A percentile compares a stretch with the other conserved stretches of the same genome.
These are phyloP conservation scores for Peromyscus eremicus DNA, from an alignment of 2,797 vertebrate species.

Conservation along the genomic window DNA sequence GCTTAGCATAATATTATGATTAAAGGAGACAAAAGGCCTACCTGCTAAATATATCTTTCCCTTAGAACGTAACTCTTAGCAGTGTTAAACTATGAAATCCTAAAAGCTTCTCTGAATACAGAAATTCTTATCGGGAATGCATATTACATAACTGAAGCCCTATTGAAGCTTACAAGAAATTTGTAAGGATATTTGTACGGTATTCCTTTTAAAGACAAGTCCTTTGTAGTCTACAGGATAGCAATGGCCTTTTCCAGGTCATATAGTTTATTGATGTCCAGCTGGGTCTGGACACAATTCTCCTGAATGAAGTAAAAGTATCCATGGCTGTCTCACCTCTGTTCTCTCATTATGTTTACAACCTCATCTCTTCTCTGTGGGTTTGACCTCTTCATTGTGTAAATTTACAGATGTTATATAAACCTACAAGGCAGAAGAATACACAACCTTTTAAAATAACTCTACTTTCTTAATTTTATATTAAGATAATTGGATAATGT, in stretches of 20 bases:
- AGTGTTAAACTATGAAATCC: constrained; percentile 27
- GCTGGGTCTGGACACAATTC: not conserved
- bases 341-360: not conserved
- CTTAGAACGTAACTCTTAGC: constrained; percentile 29
- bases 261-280: not conserved
- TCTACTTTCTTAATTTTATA: not conserved
- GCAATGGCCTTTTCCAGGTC: not conserved
- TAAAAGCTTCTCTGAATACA: constrained; percentile 15
- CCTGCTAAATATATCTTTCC: constrained; percentile 67
- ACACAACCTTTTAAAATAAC: not conserved
- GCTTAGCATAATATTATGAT: constrained; percentile 68
- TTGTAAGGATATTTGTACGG: not conserved
- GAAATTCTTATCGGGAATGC: not conserved
- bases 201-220: not conserved
- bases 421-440: not conserved
- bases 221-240: not conserved
- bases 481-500: not conserved
- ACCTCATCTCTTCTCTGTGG: not conserved
- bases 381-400: not conserved
- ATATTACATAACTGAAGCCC: not conserved
- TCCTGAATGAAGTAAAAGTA: not conserved
- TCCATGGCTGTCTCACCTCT: not conserved
- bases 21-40: constrained; percentile 63
- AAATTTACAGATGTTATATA: not conserved
- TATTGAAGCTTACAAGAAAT: not conserved